A percentile compares a stretch with the other conserved stretches of the same genome.
Evolutionary conservation across 2,888 invertebrate species (phyloP).

Genomic region (Drosophila neonasuta): DNA sequence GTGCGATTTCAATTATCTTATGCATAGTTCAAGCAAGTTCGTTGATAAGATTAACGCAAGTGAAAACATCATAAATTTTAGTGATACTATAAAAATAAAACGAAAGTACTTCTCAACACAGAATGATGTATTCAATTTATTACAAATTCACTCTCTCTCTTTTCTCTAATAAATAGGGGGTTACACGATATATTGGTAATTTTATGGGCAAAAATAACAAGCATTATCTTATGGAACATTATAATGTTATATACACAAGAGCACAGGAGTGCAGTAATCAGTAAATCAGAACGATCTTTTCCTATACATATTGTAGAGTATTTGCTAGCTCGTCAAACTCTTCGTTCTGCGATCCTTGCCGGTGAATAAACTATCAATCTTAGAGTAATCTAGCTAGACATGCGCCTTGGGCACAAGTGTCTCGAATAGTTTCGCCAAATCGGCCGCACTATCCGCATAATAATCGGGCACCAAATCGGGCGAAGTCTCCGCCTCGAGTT

Average conservation of each 20-base stretch:
- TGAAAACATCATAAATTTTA: neutral
- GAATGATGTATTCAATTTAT: neutral
- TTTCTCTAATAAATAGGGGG: neutral
- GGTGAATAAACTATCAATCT: neutral
- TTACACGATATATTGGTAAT: neutral
- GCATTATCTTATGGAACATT: neutral
- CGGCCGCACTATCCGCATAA: constrained; percentile 78
- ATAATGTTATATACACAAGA: neutral
- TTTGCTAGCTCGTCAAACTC: neutral
- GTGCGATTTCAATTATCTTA: neutral
- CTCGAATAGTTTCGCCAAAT: constrained; percentile 72
- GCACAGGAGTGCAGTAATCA: neutral
- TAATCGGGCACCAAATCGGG: constrained; percentile 73
- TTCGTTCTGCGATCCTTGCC: neutral
- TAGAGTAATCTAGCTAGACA: constrained; percentile 33
- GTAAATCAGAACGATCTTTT: neutral
- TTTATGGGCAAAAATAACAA: neutral
- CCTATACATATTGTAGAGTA: neutral
- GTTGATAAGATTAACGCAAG: constrained; percentile 14
- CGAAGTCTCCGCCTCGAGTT: constrained; percentile 61
- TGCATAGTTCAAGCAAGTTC: neutral
- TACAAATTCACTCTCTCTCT: neutral
- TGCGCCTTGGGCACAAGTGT: constrained; percentile 53
- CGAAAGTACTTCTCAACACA: neutral
- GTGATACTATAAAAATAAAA: neutral